Evolutionary conservation across 2,113 vertebrate genomes (phyloP).

Genomic region (Ceyx melanurus): DNA sequence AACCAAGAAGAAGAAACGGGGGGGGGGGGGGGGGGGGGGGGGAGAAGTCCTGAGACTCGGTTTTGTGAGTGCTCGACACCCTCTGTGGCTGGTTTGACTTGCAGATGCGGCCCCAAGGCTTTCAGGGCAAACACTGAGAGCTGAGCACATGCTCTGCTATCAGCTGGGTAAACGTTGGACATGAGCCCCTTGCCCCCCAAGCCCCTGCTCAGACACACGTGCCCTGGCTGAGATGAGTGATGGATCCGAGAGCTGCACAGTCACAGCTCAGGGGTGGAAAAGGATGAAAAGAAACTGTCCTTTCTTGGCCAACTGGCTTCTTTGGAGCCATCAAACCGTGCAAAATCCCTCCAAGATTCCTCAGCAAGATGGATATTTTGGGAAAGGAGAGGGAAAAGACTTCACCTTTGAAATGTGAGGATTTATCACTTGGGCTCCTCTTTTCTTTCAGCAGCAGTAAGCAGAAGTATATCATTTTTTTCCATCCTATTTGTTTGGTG

Average conservation of each 20-base stretch:
- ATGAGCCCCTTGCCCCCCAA: not conserved
- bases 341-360: not conserved
- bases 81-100: not conserved
- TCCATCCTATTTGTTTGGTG: not conserved
- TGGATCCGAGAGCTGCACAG: not conserved
- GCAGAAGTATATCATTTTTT: not conserved
- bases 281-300: not conserved
- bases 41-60: fast-evolving
- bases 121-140: not conserved
- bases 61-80: fast-evolving
- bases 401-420: not conserved
- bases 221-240: not conserved
- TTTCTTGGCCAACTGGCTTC: not conserved
- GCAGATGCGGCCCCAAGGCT: not conserved
- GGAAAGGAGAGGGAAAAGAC: not conserved
- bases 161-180: not conserved
- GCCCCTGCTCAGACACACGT: not conserved
- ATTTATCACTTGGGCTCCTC: not conserved
- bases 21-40: not conserved
- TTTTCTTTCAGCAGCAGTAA: not conserved
- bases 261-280: not conserved
- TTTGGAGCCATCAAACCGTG: not conserved
- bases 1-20: too few relatives aligned
- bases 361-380: not conserved
- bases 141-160: not conserved